These are phyloP conservation scores for Trinectes maculatus DNA, from an alignment of 2,113 vertebrate genomes.

Conservation along the genomic window DNA sequence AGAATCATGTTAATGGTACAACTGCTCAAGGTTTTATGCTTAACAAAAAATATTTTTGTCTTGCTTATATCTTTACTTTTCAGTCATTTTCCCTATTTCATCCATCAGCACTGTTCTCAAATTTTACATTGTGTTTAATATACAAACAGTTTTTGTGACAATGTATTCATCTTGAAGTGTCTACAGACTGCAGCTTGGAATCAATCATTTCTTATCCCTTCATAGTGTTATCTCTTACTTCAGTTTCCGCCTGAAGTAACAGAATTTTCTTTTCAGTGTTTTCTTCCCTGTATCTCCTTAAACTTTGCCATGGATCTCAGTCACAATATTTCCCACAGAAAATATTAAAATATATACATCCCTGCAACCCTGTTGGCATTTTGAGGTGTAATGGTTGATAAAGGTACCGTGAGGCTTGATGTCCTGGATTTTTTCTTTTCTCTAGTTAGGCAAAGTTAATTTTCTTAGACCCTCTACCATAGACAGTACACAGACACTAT, in stretches of 20 bases:
- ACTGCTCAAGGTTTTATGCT: slow-evolving; percentile 37
- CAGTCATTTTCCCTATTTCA: neutral
- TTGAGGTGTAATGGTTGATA: slow-evolving; percentile 46
- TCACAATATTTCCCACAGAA: slow-evolving; percentile 13
- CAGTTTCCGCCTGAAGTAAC: slow-evolving; percentile 22
- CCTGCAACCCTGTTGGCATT: slow-evolving; percentile 19
- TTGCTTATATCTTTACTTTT: neutral
- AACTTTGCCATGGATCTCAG: slow-evolving; percentile 38
- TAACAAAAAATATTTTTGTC: neutral
- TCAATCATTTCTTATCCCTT: slow-evolving; percentile 8
- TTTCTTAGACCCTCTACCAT: slow-evolving; percentile 15
- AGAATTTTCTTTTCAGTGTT: slow-evolving; percentile 3
- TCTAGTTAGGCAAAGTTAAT: slow-evolving; percentile 18
- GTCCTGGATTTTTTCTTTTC: slow-evolving; percentile 36
- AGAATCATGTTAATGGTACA: slow-evolving; percentile 5
- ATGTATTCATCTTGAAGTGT: slow-evolving; percentile 9
- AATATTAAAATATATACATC: slow-evolving; percentile 16
- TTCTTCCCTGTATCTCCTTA: slow-evolving; percentile 33
- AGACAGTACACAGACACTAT: slow-evolving; percentile 2
- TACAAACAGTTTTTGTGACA: neutral
- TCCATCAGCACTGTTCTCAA: neutral
- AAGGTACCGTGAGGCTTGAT: slow-evolving; percentile 20
- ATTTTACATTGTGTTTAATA: neutral
- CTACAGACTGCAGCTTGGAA: slow-evolving; percentile 1
- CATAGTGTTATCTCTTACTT: neutral